A percentile compares a stretch with the other conserved stretches of the same genome.
phyloP scores from a whole-genome alignment of 2,797 vertebrate genomes.

The Crax fasciolata region DNA sequence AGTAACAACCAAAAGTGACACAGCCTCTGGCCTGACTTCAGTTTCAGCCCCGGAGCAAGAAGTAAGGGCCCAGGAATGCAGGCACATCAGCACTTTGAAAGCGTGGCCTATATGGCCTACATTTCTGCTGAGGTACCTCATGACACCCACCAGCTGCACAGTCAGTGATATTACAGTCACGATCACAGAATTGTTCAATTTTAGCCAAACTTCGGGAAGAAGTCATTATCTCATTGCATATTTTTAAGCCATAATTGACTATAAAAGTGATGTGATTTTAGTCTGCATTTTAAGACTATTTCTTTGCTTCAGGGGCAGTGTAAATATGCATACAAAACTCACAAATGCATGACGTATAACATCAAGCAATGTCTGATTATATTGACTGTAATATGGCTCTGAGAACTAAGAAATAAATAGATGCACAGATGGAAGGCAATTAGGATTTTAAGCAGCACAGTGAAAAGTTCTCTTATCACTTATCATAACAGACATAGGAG shows the following conservation, averaged over 20 bases:
- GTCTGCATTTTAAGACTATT: neutral
- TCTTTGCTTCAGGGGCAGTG: neutral
- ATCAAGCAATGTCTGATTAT: neutral
- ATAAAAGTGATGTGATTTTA: neutral
- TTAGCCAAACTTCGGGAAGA: neutral
- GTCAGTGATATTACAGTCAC: accelerated
- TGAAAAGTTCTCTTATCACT: neutral
- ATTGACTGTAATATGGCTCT: neutral
- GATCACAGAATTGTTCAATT: neutral
- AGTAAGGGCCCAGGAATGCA: neutral
- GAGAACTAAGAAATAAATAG: constrained; percentile 6
- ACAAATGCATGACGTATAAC: neutral
- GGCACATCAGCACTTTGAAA: neutral
- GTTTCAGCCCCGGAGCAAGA: neutral
- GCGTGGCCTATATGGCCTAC: accelerated
- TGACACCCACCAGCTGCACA: neutral
- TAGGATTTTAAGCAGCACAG: neutral
- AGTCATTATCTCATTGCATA: neutral
- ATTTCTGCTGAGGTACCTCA: neutral
- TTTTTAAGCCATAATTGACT: neutral
- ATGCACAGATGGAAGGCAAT: neutral
- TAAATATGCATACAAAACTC: neutral
- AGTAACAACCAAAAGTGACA: neutral
- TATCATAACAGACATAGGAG: neutral
- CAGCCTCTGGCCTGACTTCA: neutral